Conservation (phyloP, 2,888 invertebrate species). For the Rhagium mordax region DNA sequence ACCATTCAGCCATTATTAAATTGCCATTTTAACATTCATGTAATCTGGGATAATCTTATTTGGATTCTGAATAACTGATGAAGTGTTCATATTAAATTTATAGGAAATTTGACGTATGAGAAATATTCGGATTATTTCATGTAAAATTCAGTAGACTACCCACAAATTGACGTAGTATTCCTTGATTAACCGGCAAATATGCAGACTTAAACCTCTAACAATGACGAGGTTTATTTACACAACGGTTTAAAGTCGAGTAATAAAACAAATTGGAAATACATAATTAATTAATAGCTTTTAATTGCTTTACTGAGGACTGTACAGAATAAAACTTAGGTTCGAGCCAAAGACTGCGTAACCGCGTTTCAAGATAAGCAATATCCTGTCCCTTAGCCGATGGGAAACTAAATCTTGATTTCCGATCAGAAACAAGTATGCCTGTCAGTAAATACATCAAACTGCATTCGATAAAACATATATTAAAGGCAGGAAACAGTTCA, state of each 20-base stretch:
- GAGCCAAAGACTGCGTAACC: too few relatives aligned
- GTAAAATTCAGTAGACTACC: neutral
- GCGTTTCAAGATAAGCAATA: too few relatives aligned
- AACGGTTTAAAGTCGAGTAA: neutral
- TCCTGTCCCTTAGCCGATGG: too few relatives aligned
- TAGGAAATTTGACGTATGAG: neutral
- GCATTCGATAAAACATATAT: too few relatives aligned
- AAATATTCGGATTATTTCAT: neutral
- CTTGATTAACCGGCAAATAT: neutral
- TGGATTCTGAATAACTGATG: neutral
- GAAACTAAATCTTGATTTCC: too few relatives aligned
- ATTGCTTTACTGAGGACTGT: too few relatives aligned
- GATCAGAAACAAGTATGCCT: too few relatives aligned
- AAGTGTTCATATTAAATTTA: neutral
- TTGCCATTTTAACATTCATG: neutral
- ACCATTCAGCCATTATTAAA: neutral
- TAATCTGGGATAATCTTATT: neutral
- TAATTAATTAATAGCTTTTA: too few relatives aligned
- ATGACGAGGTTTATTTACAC: neutral
- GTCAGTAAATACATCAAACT: too few relatives aligned
- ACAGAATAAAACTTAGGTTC: too few relatives aligned
- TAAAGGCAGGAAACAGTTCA: too few relatives aligned
- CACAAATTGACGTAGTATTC: neutral
- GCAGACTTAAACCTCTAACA: neutral
- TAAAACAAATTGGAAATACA: neutral